These are phyloP conservation scores for Oncorhynchus mykiss DNA, from an alignment of 2,113 vertebrate species.

Conservation along the genomic window DNA sequence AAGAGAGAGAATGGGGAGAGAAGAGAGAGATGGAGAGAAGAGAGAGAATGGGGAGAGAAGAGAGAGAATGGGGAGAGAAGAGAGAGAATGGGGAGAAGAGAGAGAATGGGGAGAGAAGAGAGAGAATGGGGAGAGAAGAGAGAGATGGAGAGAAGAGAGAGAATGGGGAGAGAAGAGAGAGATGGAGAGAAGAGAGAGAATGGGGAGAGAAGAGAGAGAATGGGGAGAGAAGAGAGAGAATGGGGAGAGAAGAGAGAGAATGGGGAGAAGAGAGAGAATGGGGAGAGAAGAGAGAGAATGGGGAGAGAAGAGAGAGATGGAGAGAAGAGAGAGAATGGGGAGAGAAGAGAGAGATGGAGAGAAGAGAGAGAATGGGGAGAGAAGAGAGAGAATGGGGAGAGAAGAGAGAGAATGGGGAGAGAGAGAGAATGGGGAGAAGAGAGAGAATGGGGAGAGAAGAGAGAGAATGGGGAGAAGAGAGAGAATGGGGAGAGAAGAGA, in stretches of 20 bases:
- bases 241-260: too few species aligned
- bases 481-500: background rate
- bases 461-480: constrained; percentile 9
- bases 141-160: constrained; percentile 14
- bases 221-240: too few species aligned
- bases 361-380: constrained; percentile 9
- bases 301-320: too few species aligned
- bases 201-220: constrained; percentile 8
- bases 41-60: constrained; percentile 8
- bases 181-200: too few species aligned
- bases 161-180: too few species aligned
- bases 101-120: background rate
- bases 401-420: too few species aligned
- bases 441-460: background rate
- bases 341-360: too few species aligned
- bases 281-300: background rate
- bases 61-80: background rate
- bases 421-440: constrained; percentile 8
- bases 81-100: constrained; percentile 8
- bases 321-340: constrained; percentile 1
- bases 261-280: constrained; percentile 6
- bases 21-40: too few species aligned
- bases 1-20: background rate
- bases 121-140: constrained; percentile 4
- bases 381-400: background rate